Evolutionary conservation across 2,888 invertebrate species (phyloP).

Genomic region (Drosophila emarginata): DNA sequence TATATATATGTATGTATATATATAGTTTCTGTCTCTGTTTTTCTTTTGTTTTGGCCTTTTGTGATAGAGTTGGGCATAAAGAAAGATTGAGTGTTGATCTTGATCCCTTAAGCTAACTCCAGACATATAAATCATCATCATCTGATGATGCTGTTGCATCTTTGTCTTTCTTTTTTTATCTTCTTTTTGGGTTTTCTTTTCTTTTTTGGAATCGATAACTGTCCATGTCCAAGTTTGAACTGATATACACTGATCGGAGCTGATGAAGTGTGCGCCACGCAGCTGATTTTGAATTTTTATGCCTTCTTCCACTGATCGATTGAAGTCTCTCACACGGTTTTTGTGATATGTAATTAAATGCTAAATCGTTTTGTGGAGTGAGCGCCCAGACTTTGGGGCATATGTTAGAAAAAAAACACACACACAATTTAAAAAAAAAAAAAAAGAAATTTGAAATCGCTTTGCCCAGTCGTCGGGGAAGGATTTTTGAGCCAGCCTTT

Average conservation of each 20-base stretch:
- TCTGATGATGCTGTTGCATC: slow-evolving; percentile 15
- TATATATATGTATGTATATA: neutral
- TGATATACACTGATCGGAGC: neutral
- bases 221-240: slow-evolving; percentile 37
- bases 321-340: slow-evolving; percentile 45
- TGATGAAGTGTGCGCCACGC: slow-evolving; percentile 46
- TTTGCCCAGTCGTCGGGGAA: neutral
- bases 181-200: slow-evolving; percentile 12
- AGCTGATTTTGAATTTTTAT: slow-evolving; percentile 42
- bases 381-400: slow-evolving; percentile 29
- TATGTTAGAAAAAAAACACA: slow-evolving; percentile 36
- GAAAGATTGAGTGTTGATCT: slow-evolving; percentile 41
- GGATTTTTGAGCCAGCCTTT: neutral
- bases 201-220: slow-evolving; percentile 62
- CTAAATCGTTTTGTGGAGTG: slow-evolving; percentile 29
- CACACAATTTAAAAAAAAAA: neutral
- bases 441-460: slow-evolving; percentile 18
- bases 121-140: slow-evolving; percentile 77
- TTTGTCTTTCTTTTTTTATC: neutral
- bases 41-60: slow-evolving; percentile 20
- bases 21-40: slow-evolving; percentile 45
- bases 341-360: slow-evolving; percentile 44
- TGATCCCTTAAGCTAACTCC: slow-evolving; percentile 56
- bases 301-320: slow-evolving; percentile 32
- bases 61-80: slow-evolving; percentile 27